A percentile compares a stretch with the other conserved stretches of the same genome.
phyloP scores from a whole-genome alignment of 2,113 vertebrate genomes.

The Lanius ludovicianus region DNA sequence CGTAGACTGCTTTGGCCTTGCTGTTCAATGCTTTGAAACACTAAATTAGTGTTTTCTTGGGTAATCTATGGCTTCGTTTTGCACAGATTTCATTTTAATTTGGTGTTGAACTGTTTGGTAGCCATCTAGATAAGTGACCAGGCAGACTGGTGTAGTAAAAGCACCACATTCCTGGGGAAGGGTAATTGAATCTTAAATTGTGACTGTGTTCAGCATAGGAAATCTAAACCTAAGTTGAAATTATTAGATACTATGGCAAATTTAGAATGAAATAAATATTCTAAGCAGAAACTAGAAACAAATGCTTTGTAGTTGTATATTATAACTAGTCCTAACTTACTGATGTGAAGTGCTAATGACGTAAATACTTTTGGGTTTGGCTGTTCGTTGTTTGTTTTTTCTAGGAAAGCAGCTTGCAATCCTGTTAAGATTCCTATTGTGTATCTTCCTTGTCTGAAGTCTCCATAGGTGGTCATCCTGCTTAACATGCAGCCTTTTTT shows the following conservation, averaged over 20 bases:
- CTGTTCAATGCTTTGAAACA: neutral
- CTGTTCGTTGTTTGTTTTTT: neutral
- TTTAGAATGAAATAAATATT: neutral
- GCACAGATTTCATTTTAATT: accelerated
- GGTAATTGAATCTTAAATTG: neutral
- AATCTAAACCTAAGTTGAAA: neutral
- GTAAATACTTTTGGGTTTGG: neutral
- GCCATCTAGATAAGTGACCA: neutral
- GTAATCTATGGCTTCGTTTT: neutral
- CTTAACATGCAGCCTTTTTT: neutral
- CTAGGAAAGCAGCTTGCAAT: neutral
- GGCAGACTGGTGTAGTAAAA: neutral
- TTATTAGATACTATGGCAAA: neutral
- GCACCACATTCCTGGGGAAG: neutral
- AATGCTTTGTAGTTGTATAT: neutral
- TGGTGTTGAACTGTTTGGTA: neutral
- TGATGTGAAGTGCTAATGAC: neutral
- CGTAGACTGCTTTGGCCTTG: neutral
- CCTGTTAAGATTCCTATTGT: neutral
- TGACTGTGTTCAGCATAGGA: neutral
- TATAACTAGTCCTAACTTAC: neutral
- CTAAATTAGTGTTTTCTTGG: neutral
- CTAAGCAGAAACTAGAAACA: neutral
- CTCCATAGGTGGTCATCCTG: neutral
- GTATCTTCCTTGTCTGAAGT: conserved; percentile 1